These are phyloP conservation scores for Dryobotodes eremita DNA, from an alignment of 2,888 invertebrate genomes.

Conservation along the genomic window DNA sequence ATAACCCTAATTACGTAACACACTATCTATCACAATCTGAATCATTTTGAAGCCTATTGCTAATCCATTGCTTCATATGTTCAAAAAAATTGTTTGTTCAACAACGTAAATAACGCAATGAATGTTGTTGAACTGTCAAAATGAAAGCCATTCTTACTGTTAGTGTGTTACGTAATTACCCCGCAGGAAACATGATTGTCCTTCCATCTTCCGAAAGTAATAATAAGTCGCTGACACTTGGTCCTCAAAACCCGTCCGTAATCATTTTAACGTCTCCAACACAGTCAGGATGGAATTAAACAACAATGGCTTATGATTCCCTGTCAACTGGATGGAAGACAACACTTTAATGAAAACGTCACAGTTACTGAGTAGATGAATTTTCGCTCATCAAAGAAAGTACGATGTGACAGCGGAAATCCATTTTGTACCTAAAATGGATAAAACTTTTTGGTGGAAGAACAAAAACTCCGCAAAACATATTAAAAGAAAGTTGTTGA, in stretches of 20 bases:
- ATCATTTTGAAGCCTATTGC: too few relatives aligned
- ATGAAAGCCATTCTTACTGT: too few relatives aligned
- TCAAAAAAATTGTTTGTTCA: too few relatives aligned
- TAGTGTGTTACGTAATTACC: too few relatives aligned
- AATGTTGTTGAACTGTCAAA: too few relatives aligned
- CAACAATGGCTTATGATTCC: slow-evolving; percentile 80
- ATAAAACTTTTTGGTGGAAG: slow-evolving; percentile 72
- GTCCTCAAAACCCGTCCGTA: slow-evolving; percentile 68
- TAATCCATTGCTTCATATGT: too few relatives aligned
- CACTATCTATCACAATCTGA: too few relatives aligned
- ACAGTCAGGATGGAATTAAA: slow-evolving; percentile 73
- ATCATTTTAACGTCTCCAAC: slow-evolving; percentile 70
- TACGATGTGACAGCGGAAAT: slow-evolving; percentile 75
- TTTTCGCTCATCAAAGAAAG: slow-evolving; percentile 77
- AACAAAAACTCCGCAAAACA: slow-evolving; percentile 68
- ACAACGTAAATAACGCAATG: too few relatives aligned
- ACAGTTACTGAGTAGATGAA: slow-evolving; percentile 74
- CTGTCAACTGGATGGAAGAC: slow-evolving; percentile 77
- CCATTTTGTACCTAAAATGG: slow-evolving; percentile 77
- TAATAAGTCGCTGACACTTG: slow-evolving; percentile 70
- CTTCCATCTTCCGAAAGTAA: slow-evolving; percentile 65
- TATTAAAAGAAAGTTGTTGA: slow-evolving; percentile 65
- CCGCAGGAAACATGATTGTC: slow-evolving; percentile 53
- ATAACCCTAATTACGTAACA: too few relatives aligned
- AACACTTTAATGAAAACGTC: slow-evolving; percentile 84